These are phyloP conservation scores for Cremastinae sp. DNA, from an alignment of 2,888 invertebrate genomes.

Conservation along the genomic window DNA sequence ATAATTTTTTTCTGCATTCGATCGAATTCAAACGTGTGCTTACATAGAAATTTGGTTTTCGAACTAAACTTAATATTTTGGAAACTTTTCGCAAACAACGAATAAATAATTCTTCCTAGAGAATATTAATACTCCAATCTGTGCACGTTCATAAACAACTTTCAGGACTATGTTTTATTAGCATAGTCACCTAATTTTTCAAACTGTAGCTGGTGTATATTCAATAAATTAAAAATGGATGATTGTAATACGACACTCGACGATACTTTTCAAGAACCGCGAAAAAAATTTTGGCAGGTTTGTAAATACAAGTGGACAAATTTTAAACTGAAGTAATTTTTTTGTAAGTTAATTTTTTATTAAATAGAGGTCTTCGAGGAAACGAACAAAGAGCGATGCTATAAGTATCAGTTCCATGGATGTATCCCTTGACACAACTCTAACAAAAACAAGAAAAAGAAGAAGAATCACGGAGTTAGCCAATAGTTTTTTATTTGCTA, in stretches of 20 bases:
- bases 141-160: no score
- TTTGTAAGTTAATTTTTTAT: neutral
- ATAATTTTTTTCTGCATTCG: neutral
- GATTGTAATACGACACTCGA: constrained; percentile 69
- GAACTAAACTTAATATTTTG: no score
- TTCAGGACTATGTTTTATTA: no score
- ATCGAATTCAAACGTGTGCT: neutral
- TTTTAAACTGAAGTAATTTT: neutral
- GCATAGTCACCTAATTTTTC: no score
- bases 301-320: constrained; percentile 53
- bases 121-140: no score
- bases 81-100: no score
- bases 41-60: no score
- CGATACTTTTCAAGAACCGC: constrained; percentile 74
- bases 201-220: no score
- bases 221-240: constrained; percentile 69
- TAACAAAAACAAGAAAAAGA: constrained; percentile 70
- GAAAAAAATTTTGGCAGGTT: constrained; percentile 76
- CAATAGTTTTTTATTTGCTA: constrained; percentile 72
- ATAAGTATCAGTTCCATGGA: constrained; percentile 76
- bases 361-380: constrained; percentile 74
- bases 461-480: constrained; percentile 77
- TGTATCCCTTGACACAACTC: constrained; percentile 73
- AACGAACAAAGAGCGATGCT: constrained; percentile 76
- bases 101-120: no score